Percentiles rank a stretch among this genome's conserved stretches.
Evolutionary conservation across 1,140 invertebrate genomes (phyloP).

Genomic region (Platyura marginata): DNA sequence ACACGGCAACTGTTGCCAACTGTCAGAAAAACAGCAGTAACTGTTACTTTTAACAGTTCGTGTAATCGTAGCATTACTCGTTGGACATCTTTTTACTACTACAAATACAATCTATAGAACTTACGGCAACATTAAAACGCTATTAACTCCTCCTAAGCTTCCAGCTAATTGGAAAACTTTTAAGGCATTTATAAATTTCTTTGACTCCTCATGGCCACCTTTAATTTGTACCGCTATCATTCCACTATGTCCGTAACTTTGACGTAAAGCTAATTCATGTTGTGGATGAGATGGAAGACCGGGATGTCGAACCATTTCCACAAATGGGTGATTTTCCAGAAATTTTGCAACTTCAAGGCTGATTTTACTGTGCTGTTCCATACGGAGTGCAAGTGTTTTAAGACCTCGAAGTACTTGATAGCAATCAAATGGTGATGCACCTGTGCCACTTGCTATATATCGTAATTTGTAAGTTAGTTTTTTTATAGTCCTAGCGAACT

Average conservation of each 20-base stretch:
- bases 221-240: slow-evolving; percentile 81
- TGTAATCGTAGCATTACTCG: too few relatives aligned
- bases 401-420: slow-evolving; percentile 83
- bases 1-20: too few relatives aligned
- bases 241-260: slow-evolving; percentile 80
- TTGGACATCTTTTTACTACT: too few relatives aligned
- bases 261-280: slow-evolving; percentile 60
- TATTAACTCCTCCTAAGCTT: slow-evolving; percentile 90
- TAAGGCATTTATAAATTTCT: slow-evolving; percentile 55
- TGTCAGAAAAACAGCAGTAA: too few relatives aligned
- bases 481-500: slow-evolving; percentile 62
- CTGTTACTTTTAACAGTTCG: too few relatives aligned
- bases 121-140: slow-evolving; percentile 71
- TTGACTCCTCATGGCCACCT: slow-evolving; percentile 54
- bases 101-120: slow-evolving; percentile 25
- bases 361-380: slow-evolving; percentile 75
- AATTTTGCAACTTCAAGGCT: slow-evolving; percentile 58
- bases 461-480: too few relatives aligned
- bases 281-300: slow-evolving; percentile 84
- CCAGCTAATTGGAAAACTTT: slow-evolving; percentile 80
- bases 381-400: slow-evolving; percentile 82
- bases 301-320: slow-evolving; percentile 72
- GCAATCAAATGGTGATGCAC: slow-evolving; percentile 94
- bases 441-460: slow-evolving; percentile 69
- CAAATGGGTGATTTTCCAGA: slow-evolving; percentile 55